These are phyloP conservation scores for Gymnogyps californianus DNA, from an alignment of 2,113 vertebrate genomes.

Conservation along the genomic window DNA sequence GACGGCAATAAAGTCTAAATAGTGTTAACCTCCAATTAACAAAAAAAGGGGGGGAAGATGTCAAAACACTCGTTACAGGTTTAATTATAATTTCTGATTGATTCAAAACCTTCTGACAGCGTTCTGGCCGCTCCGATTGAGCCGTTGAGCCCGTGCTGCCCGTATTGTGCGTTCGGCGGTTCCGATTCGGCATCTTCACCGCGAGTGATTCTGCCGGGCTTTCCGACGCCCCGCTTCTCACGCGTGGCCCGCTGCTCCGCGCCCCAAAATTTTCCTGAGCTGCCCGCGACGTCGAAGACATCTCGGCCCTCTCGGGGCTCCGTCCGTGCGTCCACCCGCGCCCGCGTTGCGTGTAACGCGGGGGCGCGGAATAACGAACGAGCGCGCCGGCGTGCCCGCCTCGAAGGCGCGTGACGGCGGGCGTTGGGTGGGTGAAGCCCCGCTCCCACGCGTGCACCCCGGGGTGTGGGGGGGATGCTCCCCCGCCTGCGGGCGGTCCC, in stretches of 20 bases:
- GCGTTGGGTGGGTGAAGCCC: no score
- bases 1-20: neutral
- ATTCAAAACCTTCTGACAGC: constrained; percentile 57
- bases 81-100: constrained; percentile 65
- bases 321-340: no score
- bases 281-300: constrained; percentile 72
- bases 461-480: neutral
- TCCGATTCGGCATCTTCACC: constrained; percentile 76
- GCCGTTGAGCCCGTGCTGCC: constrained; percentile 55
- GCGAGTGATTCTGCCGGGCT: constrained; percentile 58
- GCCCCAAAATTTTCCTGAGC: neutral
- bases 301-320: constrained; percentile 65
- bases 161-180: constrained; percentile 69
- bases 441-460: no score
- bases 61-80: constrained; percentile 44
- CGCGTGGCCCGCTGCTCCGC: constrained; percentile 71
- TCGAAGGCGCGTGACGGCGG: no score
- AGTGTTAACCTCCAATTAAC: neutral
- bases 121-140: constrained; percentile 53
- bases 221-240: constrained; percentile 77
- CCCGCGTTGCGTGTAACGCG: no score
- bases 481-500: neutral
- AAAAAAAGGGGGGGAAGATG: neutral
- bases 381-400: no score
- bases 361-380: no score